These are phyloP conservation scores for Oscheius onirici DNA, from an alignment of 2,888 invertebrate species.

Conservation along the genomic window DNA sequence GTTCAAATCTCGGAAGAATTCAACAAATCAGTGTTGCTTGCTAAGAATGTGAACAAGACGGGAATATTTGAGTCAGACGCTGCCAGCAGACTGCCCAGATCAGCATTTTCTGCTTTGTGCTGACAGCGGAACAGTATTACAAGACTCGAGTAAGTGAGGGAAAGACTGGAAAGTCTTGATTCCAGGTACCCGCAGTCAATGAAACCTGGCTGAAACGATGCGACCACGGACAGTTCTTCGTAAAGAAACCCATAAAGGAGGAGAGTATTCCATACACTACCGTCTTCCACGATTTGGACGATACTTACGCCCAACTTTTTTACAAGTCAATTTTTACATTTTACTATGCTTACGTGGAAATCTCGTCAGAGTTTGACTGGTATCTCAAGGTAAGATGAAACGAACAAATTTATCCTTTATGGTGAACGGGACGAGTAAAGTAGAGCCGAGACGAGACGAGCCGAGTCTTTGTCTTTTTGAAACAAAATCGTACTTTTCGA, in stretches of 20 bases:
- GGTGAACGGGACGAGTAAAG: too few species aligned
- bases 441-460: too few species aligned
- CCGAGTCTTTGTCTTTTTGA: too few species aligned
- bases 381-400: not conserved
- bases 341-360: constrained; percentile 8
- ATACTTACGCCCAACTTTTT: not conserved
- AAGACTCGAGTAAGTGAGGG: not conserved
- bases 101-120: not conserved
- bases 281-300: constrained; percentile 3
- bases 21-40: not conserved
- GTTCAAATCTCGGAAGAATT: too few species aligned
- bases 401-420: too few species aligned
- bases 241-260: constrained; percentile 1
- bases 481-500: too few species aligned
- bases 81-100: not conserved
- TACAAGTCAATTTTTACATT: not conserved
- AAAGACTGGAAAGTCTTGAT: not conserved
- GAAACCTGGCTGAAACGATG: constrained; percentile 10
- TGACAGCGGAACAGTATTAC: constrained; percentile 5
- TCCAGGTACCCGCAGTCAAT: constrained; percentile 5
- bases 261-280: constrained; percentile 3
- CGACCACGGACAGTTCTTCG: constrained; percentile 14
- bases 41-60: not conserved
- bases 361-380: constrained; percentile 12
- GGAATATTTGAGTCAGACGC: not conserved